phyloP scores from a whole-genome alignment of 2,888 invertebrate genomes.

The Thalpophila matura region DNA sequence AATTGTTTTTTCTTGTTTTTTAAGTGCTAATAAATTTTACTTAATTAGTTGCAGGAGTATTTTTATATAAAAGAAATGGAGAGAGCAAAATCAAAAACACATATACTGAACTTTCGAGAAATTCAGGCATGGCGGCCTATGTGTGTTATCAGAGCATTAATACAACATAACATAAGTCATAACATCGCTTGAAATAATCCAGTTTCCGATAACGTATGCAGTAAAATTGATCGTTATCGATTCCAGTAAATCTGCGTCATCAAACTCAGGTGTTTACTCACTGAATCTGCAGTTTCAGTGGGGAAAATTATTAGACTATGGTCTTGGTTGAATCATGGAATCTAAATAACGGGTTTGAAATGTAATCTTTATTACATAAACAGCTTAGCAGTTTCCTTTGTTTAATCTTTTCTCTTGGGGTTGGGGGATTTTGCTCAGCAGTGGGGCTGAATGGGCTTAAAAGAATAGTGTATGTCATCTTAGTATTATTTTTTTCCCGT shows the following conservation, averaged over 20 bases:
- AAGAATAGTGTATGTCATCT: no score
- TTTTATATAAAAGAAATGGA: background rate
- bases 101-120: constrained; percentile 10
- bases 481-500: no score
- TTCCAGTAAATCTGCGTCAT: constrained; percentile 68
- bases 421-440: no score
- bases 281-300: constrained; percentile 42
- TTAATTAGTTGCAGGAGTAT: no score
- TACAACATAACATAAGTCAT: constrained; percentile 52
- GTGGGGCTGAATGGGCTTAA: no score
- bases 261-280: constrained; percentile 59
- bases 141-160: constrained; percentile 37
- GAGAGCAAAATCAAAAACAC: background rate
- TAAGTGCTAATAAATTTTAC: no score
- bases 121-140: background rate
- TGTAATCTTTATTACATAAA: background rate
- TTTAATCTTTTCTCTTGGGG: no score
- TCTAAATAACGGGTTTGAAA: background rate
- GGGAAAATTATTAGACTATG: constrained; percentile 42
- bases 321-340: constrained; percentile 9
- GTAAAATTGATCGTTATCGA: constrained; percentile 70
- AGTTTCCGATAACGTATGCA: constrained; percentile 64
- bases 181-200: constrained; percentile 48
- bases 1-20: no score
- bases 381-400: no score